phyloP scores from a whole-genome alignment of 1,140 invertebrate species.

The Drosophila equinoxialis region DNA sequence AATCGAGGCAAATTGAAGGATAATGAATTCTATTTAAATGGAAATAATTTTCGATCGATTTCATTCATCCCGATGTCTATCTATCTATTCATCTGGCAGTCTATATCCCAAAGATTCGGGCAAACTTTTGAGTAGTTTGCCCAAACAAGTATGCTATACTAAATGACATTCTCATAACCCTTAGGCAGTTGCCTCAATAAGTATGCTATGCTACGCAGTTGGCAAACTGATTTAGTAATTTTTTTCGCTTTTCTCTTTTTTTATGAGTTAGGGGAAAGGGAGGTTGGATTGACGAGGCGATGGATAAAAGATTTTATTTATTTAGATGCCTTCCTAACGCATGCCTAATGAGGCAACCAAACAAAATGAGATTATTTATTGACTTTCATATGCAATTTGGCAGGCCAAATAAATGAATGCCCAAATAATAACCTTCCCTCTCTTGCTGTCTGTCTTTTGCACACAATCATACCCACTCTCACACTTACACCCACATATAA shows the following conservation, averaged over 20 bases:
- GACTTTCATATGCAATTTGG: constrained; percentile 78
- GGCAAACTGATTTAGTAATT: not conserved
- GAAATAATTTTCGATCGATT: no score
- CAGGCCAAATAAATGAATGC: constrained; percentile 40
- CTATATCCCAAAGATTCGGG: no score
- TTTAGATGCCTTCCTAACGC: constrained; percentile 49
- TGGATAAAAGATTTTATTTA: constrained; percentile 45
- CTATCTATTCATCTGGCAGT: no score
- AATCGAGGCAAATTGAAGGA: no score
- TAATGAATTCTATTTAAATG: no score
- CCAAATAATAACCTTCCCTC: constrained; percentile 61
- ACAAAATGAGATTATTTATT: constrained; percentile 66
- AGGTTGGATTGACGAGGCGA: not conserved
- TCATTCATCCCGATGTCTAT: no score
- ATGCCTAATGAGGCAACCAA: constrained; percentile 64
- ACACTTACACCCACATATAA: not conserved
- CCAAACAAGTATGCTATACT: no score
- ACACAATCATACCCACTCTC: not conserved
- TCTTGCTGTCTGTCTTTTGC: not conserved
- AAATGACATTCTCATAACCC: no score
- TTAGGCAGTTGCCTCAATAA: constrained; percentile 2
- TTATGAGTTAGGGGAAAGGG: not conserved
- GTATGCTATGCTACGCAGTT: constrained; percentile 2
- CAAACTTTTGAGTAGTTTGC: no score
- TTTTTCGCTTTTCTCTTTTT: not conserved